Evolutionary conservation across 2,888 invertebrate genomes (phyloP).

Genomic region (Cyclophora albipunctata): DNA sequence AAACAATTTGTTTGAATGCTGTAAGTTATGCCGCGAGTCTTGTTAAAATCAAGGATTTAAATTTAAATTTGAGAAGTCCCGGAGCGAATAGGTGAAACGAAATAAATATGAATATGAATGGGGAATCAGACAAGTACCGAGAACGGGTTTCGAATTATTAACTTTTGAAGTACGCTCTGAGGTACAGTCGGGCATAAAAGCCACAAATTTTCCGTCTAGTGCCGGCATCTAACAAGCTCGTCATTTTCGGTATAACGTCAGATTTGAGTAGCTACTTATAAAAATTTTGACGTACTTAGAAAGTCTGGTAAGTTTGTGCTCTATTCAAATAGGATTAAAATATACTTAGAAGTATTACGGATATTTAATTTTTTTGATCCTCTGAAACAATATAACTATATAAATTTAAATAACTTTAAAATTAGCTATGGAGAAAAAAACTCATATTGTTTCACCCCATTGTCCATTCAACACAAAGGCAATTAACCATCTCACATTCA

Average conservation of each 20-base stretch:
- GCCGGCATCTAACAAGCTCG: constrained; percentile 46
- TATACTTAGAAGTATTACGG: too few relatives aligned
- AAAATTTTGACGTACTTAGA: constrained; percentile 10
- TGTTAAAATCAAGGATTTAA: constrained; percentile 69
- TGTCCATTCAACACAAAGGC: too few relatives aligned
- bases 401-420: too few relatives aligned
- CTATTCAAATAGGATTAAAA: not conserved
- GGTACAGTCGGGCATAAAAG: constrained; percentile 46
- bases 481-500: too few relatives aligned
- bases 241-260: constrained; percentile 39
- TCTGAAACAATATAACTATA: too few relatives aligned
- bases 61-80: constrained; percentile 57
- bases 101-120: constrained; percentile 76
- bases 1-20: constrained; percentile 51
- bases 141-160: constrained; percentile 69
- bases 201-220: constrained; percentile 32
- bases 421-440: too few relatives aligned
- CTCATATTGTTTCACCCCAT: too few relatives aligned
- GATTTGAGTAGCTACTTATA: constrained; percentile 23
- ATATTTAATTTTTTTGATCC: too few relatives aligned
- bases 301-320: constrained; percentile 8
- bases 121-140: constrained; percentile 61
- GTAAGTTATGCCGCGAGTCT: constrained; percentile 52
- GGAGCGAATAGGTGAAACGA: constrained; percentile 68
- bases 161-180: constrained; percentile 61